These are phyloP conservation scores for Tetranychus cinnabarinus DNA, from an alignment of 1,140 invertebrate species.

Conservation along the genomic window DNA sequence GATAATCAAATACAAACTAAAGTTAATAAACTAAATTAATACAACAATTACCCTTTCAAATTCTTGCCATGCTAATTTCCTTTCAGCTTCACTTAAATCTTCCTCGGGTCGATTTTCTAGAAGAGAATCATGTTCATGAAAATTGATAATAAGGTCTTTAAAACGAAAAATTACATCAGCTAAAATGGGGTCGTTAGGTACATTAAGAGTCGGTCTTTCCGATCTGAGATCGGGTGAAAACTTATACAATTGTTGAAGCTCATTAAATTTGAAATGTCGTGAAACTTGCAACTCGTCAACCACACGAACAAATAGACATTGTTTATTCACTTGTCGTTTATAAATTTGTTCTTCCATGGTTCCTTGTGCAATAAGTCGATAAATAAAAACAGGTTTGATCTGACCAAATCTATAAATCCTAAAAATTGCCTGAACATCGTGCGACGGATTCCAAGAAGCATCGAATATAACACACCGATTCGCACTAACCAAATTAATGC, in stretches of 20 bases:
- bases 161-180: conserved; percentile 54
- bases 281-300: conserved; percentile 95
- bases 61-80: conserved; percentile 78
- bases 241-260: conserved; percentile 66
- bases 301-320: conserved; percentile 50
- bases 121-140: conserved; percentile 81
- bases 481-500: conserved; percentile 83
- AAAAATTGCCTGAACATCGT: conserved; percentile 94
- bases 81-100: conserved; percentile 67
- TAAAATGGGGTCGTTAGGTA: conserved; percentile 43
- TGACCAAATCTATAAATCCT: conserved; percentile 92
- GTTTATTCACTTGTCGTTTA: conserved; percentile 90
- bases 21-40: too few relatives aligned
- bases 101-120: conserved; percentile 76
- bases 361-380: conserved; percentile 71
- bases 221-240: conserved; percentile 40
- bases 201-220: conserved; percentile 16
- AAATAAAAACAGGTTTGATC: conserved; percentile 77
- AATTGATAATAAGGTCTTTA: conserved; percentile 42
- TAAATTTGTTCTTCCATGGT: conserved; percentile 38
- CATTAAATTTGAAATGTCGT: conserved; percentile 67
- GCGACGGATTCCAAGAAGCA: conserved; percentile 98
- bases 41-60: conserved; percentile 42
- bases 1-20: too few relatives aligned
- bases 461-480: conserved; percentile 93